These are phyloP conservation scores for Phataginus tetradactyla DNA, from an alignment of 2,797 vertebrate genomes.

Conservation along the genomic window DNA sequence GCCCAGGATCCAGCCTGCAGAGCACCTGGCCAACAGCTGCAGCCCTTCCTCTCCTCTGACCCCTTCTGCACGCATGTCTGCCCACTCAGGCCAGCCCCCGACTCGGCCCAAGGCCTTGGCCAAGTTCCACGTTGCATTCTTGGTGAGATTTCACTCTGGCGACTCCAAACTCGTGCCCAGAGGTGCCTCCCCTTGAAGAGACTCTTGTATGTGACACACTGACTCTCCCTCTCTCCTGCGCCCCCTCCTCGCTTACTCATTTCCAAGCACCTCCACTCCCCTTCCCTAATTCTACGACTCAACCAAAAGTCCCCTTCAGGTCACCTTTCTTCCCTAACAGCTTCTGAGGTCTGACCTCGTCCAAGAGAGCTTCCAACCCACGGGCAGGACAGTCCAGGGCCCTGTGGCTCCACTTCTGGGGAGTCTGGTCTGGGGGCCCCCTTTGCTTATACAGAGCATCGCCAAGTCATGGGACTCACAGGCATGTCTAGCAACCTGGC, in stretches of 20 bases:
- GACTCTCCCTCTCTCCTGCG: too few relatives aligned
- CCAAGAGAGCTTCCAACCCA: neutral
- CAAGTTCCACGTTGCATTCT: neutral
- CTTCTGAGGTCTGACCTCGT: neutral
- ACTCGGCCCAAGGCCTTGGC: neutral
- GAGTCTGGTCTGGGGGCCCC: neutral
- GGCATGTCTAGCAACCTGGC: neutral
- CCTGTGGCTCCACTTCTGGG: fast-evolving
- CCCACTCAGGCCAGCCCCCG: fast-evolving
- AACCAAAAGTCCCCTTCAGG: neutral
- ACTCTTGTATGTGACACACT: neutral
- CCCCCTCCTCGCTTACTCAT: fast-evolving
- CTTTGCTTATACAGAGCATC: neutral
- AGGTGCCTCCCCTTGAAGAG: neutral
- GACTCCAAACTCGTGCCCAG: neutral
- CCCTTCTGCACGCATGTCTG: neutral
- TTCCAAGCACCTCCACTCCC: neutral
- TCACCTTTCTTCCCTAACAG: neutral
- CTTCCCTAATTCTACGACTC: neutral
- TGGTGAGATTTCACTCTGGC: neutral
- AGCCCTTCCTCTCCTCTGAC: neutral
- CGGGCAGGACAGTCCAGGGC: neutral
- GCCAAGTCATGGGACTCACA: neutral
- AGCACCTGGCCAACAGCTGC: too few relatives aligned
- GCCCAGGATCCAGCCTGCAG: neutral